Conservation (phyloP, 2,888 invertebrate genomes). For the Onthophagus sagittarius region DNA sequence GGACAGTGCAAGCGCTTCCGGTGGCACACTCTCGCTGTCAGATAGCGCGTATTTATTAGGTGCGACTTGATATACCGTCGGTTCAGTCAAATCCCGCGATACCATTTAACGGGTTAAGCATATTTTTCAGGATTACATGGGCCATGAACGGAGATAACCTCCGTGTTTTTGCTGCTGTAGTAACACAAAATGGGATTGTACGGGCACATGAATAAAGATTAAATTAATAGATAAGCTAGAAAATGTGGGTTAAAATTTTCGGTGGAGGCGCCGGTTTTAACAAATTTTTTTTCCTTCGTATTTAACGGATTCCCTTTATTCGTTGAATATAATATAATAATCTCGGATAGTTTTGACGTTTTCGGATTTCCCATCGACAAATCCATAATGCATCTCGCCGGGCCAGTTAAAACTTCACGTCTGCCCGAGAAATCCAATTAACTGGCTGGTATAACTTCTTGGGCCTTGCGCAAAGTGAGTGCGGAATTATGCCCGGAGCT, state of each 20-base stretch:
- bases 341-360: neutral
- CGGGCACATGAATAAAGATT: neutral
- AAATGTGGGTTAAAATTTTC: neutral
- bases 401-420: neutral
- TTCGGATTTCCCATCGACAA: neutral
- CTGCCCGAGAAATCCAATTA: neutral
- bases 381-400: neutral
- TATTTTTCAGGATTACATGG: neutral
- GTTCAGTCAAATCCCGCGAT: neutral
- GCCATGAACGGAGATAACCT: neutral
- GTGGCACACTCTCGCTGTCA: neutral
- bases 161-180: neutral
- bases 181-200: neutral
- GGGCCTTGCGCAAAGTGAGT: neutral
- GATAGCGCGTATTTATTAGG: neutral
- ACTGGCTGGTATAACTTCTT: neutral
- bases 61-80: neutral
- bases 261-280: neutral
- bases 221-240: neutral
- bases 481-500: neutral
- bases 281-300: neutral
- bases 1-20: neutral
- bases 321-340: neutral
- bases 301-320: neutral
- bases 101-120: neutral